Conservation (phyloP, 1,140 invertebrate genomes). For the Phortica variegata region DNA sequence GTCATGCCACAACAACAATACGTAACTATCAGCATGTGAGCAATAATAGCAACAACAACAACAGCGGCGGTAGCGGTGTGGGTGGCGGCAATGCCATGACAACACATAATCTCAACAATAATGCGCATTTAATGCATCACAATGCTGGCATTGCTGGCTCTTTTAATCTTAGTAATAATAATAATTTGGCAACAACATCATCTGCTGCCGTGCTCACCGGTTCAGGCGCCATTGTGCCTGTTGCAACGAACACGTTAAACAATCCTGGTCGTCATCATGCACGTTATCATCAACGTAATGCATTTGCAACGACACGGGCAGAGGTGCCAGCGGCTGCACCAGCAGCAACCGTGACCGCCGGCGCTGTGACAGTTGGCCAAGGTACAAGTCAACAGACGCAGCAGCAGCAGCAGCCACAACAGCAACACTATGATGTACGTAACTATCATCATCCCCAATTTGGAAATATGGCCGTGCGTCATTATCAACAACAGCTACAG, state of each 20-base stretch:
- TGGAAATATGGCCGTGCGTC: conserved; percentile 43
- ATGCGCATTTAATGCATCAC: background rate
- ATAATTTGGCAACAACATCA: conserved; percentile 28
- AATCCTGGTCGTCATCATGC: conserved; percentile 27
- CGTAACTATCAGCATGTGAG: too few species aligned
- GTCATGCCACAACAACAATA: too few species aligned
- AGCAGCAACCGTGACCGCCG: conserved; percentile 8
- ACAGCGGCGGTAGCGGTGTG: background rate
- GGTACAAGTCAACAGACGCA: background rate
- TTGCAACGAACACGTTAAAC: conserved; percentile 22
- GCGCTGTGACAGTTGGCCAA: too few species aligned
- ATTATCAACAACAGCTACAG: conserved; percentile 18
- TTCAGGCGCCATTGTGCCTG: conserved; percentile 37
- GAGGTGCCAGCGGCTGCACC: conserved; percentile 9
- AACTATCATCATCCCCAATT: conserved; percentile 45
- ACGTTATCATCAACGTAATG: conserved; percentile 19
- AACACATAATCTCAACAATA: conserved; percentile 6
- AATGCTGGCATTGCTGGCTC: conserved; percentile 2
- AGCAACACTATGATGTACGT: conserved; percentile 30
- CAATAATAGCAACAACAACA: conserved; percentile 5
- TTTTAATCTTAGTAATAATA: conserved; percentile 20
- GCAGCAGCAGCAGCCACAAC: conserved; percentile 19
- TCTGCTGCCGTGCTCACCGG: conserved; percentile 40
- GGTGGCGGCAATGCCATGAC: background rate
- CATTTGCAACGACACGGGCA: conserved; percentile 19